Conservation (phyloP, 2,888 invertebrate species). For the Eucera pruinosa region DNA sequence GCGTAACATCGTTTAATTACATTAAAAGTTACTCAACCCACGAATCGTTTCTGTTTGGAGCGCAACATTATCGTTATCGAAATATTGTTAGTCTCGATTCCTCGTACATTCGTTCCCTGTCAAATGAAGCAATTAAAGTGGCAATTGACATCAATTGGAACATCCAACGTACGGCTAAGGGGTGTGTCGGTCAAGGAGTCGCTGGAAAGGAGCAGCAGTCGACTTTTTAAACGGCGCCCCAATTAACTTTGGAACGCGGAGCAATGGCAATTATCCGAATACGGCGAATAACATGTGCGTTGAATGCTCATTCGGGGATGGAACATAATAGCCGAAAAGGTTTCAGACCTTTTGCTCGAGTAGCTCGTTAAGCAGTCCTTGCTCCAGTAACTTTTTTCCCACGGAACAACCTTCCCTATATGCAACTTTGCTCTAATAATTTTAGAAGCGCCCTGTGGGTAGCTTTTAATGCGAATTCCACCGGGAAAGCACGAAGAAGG, state of each 20-base stretch:
- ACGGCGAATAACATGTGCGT: not conserved
- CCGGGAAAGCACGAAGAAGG: not conserved
- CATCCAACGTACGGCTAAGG: too few relatives aligned
- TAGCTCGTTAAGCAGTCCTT: conserved; percentile 7
- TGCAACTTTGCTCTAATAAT: conserved; percentile 18
- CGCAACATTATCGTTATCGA: too few relatives aligned
- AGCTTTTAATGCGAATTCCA: not conserved
- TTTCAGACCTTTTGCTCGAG: conserved; percentile 13
- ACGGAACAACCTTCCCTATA: conserved; percentile 2
- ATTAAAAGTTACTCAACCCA: too few relatives aligned
- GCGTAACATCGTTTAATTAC: too few relatives aligned
- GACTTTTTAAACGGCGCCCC: not conserved
- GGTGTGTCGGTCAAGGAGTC: not conserved
- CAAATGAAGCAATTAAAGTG: too few relatives aligned
- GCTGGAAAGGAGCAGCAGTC: not conserved
- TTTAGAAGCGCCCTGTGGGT: conserved; percentile 1
- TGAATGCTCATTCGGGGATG: not conserved
- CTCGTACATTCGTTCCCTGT: too few relatives aligned
- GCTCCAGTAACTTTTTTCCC: conserved; percentile 32
- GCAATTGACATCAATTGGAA: too few relatives aligned
- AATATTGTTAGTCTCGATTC: too few relatives aligned
- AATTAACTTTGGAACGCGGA: not conserved
- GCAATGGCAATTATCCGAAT: not conserved
- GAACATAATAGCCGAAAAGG: not conserved
- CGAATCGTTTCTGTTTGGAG: too few relatives aligned